Conservation (phyloP, 2,797 vertebrate species). For the Centropyge bicolor region DNA sequence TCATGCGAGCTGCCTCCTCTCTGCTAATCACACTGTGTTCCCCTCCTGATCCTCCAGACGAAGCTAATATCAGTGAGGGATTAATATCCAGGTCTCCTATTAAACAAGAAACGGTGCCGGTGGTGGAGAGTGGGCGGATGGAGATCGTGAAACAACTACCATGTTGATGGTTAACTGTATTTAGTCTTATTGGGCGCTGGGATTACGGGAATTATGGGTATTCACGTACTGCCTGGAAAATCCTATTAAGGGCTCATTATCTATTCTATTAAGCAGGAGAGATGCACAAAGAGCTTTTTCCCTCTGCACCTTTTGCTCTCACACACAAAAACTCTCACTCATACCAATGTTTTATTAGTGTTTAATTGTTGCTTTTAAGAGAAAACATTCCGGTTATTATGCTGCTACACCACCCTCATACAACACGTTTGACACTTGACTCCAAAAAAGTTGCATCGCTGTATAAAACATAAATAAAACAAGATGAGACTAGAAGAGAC, state of each 20-base stretch:
- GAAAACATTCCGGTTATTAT: conserved; percentile 1
- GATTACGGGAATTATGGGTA: conserved; percentile 61
- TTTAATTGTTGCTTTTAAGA: conserved; percentile 1
- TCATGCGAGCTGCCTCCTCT: conserved; percentile 15
- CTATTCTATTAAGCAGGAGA: conserved; percentile 51
- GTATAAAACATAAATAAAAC: too few relatives aligned
- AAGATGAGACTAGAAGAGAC: too few relatives aligned
- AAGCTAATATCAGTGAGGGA: conserved; percentile 64
- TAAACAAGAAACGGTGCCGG: conserved; percentile 46
- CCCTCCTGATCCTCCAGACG: conserved; percentile 43
- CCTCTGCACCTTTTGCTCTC: conserved; percentile 9
- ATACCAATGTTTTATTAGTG: conserved; percentile 13
- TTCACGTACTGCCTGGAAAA: conserved; percentile 57
- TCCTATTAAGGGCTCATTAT: conserved; percentile 63
- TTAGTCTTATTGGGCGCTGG: conserved; percentile 61
- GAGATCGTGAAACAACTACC: conserved; percentile 49
- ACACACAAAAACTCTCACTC: conserved; percentile 11
- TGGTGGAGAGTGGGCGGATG: conserved; percentile 45
- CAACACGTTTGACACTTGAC: too few relatives aligned
- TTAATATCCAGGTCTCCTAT: conserved; percentile 68
- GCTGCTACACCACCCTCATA: not conserved
- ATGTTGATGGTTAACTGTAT: conserved; percentile 63
- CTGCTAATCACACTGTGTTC: conserved; percentile 62
- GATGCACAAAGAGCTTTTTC: conserved; percentile 51
- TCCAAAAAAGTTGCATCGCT: too few relatives aligned